Conservation (phyloP, 23 tunicate species). For the Halocynthia aurantium region DNA sequence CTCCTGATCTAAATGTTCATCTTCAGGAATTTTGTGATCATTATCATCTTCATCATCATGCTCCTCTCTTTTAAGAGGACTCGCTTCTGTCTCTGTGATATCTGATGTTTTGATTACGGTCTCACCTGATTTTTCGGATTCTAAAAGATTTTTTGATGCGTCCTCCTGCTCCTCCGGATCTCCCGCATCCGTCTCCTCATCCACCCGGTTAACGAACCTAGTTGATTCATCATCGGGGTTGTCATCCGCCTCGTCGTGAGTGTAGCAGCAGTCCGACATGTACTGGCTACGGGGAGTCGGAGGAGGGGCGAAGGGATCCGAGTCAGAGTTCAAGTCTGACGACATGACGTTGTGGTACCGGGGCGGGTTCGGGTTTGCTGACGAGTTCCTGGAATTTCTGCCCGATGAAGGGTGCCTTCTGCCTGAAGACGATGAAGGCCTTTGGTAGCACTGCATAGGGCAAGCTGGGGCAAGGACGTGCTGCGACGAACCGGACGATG, state of each 20-base stretch:
- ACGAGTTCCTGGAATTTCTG: slow-evolving; percentile 14
- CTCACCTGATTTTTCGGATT: background rate
- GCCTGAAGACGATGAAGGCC: slow-evolving; percentile 3
- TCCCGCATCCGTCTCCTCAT: background rate
- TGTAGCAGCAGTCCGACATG: slow-evolving; percentile 71
- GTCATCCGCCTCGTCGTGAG: slow-evolving; percentile 54
- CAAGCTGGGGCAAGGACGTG: slow-evolving; percentile 19
- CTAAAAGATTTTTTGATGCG: background rate
- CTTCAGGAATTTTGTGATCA: slow-evolving; percentile 7
- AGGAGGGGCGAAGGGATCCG: slow-evolving; percentile 93
- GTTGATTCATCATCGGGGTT: slow-evolving; percentile 22
- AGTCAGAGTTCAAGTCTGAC: slow-evolving; percentile 56
- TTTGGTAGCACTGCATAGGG: slow-evolving; percentile 13
- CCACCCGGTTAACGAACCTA: background rate
- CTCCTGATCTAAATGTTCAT: slow-evolving; percentile 6
- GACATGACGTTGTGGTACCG: slow-evolving; percentile 5
- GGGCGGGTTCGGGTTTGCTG: slow-evolving; percentile 19
- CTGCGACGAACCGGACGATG: slow-evolving; percentile 37
- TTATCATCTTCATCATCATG: slow-evolving; percentile 48
- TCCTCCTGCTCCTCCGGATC: background rate
- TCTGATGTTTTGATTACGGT: no score
- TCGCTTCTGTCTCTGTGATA: no score
- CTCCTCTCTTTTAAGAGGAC: background rate
- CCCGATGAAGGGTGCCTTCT: slow-evolving; percentile 22
- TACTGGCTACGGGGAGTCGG: slow-evolving; percentile 93